phyloP scores from a whole-genome alignment of 2,888 invertebrate species.

The Spicauda simplicius region DNA sequence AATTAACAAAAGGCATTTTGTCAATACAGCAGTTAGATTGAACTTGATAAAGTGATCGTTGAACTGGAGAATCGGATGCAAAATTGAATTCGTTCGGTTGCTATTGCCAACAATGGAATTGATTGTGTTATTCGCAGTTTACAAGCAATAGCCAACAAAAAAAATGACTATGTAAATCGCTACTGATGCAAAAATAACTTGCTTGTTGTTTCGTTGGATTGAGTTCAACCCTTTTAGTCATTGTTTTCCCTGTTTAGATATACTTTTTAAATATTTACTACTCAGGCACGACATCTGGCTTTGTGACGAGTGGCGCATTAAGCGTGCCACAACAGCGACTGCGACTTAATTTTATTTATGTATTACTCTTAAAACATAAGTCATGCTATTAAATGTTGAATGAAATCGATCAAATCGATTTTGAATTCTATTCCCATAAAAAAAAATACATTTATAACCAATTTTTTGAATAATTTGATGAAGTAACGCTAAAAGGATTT shows the following conservation, averaged over 20 bases:
- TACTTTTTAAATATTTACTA: not conserved
- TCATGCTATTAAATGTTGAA: too few relatives aligned
- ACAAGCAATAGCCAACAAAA: slow-evolving; percentile 63
- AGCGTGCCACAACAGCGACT: too few relatives aligned
- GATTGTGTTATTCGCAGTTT: slow-evolving; percentile 66
- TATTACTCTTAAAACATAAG: too few relatives aligned
- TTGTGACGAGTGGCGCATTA: too few relatives aligned
- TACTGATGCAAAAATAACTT: slow-evolving; percentile 62
- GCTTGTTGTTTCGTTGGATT: slow-evolving; percentile 49
- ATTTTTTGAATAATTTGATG: too few relatives aligned
- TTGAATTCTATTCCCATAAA: too few relatives aligned
- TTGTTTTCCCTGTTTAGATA: slow-evolving; percentile 10
- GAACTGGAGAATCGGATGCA: slow-evolving; percentile 46
- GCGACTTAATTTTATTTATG: too few relatives aligned
- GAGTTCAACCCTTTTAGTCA: not conserved
- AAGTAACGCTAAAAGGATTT: too few relatives aligned
- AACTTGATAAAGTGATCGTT: slow-evolving; percentile 34
- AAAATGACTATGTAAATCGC: slow-evolving; percentile 64
- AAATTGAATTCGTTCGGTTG: slow-evolving; percentile 50
- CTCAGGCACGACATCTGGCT: too few relatives aligned
- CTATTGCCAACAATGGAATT: slow-evolving; percentile 53
- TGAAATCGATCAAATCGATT: too few relatives aligned
- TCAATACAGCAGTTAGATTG: slow-evolving; percentile 14
- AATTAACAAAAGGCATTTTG: slow-evolving; percentile 9
- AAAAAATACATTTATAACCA: too few relatives aligned